Evolutionary conservation across 2,797 vertebrate species (phyloP), one percentile per base, ranked within the genome.

Genomic region (Bufotes viridis): DNA sequence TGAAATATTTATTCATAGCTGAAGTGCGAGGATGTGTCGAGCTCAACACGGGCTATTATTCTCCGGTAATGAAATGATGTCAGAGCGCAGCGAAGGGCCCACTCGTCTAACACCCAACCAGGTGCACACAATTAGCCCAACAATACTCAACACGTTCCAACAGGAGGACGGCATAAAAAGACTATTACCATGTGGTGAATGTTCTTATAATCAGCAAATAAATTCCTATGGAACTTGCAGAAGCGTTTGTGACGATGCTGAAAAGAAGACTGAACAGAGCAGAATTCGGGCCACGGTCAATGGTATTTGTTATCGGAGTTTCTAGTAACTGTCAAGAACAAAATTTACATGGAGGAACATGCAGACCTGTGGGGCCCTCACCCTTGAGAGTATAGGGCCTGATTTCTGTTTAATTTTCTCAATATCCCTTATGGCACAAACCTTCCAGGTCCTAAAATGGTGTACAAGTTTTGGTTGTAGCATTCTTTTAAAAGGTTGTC

Each of bases 1-100:
- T 84, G 85, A 89, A 89, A 89, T 87, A 89, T 89, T 84, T 80
- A 89, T 89, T 89, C 88, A 87, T 70, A 84, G 81, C 75, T 42
- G 3, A 34, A 89, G 74, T 84, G 81, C 85, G 65, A 65, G 85
- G 78, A 87, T 81, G 70, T 87, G 85, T 72, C 14, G 75, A 80
- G 85, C 87, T 89, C 81, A 87, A 87, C 69, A n/a, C 75, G 65
- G 80, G 53, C 88, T 84, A 89, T 89, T 89, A 89, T 89, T 89
- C 74, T 75, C 53, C 51, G 55, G 85, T 87, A 89, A 89, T 89
- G 88, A 89, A 89, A 87, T 84, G 81, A 87, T 84, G 88, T 80
- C 88, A 87, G 85, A 84, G 63, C 57, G 79, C 67, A 51, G 34
- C 86, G 63, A 78, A 74, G 82, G 85, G 57, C 53, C 63, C 63